phyloP scores from a whole-genome alignment of 1,140 invertebrate genomes.

The Matsumurasca onukii region DNA sequence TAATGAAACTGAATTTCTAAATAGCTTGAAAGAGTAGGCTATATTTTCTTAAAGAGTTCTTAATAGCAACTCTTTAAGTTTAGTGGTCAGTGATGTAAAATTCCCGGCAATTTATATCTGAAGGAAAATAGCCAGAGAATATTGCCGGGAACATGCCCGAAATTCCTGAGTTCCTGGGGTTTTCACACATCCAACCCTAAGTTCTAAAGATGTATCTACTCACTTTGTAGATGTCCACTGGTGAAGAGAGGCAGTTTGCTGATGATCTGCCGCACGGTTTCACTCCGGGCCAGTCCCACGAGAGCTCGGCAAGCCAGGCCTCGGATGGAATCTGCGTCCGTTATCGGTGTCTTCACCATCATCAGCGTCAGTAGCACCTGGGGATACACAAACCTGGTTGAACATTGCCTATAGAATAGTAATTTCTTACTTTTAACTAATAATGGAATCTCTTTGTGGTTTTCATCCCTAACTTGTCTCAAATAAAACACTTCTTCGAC shows the following conservation, averaged over 20 bases:
- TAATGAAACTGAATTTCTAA: constrained; percentile 25
- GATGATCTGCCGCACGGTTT: constrained; percentile 92
- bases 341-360: constrained; percentile 91
- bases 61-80: background rate
- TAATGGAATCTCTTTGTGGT: too few relatives aligned
- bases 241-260: constrained; percentile 94
- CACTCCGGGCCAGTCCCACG: constrained; percentile 86
- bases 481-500: background rate
- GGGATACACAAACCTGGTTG: constrained; percentile 23
- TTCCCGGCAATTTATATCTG: too few relatives aligned
- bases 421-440: background rate
- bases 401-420: background rate
- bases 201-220: too few relatives aligned
- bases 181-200: too few relatives aligned
- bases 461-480: background rate
- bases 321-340: constrained; percentile 92
- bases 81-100: too few relatives aligned
- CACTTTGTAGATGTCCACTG: constrained; percentile 87
- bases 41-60: background rate
- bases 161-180: too few relatives aligned
- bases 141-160: too few relatives aligned
- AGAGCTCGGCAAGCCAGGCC: constrained; percentile 90
- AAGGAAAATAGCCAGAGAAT: too few relatives aligned
- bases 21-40: background rate
- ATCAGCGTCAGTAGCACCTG: constrained; percentile 75